Conservation (phyloP, 2,797 vertebrate species). For the Dermochelys coriacea region DNA sequence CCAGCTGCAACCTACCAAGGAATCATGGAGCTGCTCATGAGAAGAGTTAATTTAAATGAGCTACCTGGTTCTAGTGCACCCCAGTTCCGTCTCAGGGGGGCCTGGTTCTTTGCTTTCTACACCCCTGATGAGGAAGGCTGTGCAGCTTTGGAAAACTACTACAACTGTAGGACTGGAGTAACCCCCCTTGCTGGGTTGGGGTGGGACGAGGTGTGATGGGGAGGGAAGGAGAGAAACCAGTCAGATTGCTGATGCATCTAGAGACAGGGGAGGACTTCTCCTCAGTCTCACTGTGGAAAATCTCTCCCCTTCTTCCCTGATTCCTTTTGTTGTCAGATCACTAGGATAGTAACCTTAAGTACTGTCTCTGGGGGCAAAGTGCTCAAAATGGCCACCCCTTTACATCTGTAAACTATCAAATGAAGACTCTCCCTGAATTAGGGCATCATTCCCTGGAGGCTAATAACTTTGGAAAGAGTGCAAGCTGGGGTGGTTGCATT, state of each 20-base stretch:
- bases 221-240: neutral
- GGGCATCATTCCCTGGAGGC: neutral
- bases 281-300: neutral
- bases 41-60: neutral
- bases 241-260: neutral
- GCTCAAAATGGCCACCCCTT: neutral
- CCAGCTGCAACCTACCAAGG: fast-evolving
- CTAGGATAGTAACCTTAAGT: fast-evolving
- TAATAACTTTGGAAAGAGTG: neutral
- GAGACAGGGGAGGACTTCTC: neutral
- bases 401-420: neutral
- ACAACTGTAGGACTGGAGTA: neutral
- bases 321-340: neutral
- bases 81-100: fast-evolving
- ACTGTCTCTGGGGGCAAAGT: neutral
- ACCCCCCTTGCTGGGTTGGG: fast-evolving
- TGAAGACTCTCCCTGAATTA: neutral
- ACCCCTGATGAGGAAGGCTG: neutral
- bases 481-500: neutral
- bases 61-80: fast-evolving
- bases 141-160: neutral
- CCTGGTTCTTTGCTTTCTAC: fast-evolving
- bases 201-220: fast-evolving
- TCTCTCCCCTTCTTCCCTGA: neutral
- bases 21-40: fast-evolving